Evolutionary conservation across 2,888 invertebrate genomes (phyloP), one percentile per base, ranked within the genome.

Genomic region (Megaustenia siamemsis): DNA sequence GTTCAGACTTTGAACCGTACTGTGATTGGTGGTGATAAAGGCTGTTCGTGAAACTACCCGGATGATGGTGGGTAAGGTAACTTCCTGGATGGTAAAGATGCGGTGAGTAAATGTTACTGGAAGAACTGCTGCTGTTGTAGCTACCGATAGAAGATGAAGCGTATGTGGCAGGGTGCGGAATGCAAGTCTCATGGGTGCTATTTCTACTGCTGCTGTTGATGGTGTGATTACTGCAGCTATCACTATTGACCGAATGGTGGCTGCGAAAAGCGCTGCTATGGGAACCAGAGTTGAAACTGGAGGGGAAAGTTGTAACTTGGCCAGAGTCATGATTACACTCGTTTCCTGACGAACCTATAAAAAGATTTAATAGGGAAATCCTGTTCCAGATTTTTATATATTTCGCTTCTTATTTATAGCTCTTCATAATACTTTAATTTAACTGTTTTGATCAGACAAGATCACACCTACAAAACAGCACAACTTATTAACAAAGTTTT

Each of bases 1-100:
- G 86, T 86, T 91, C 90, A 73, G 89, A 88, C 81, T 89, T 90
- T 85, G 88, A 89, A 63, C 88, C 86, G 84, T 91, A 90, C n/a
- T 89, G 87, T 40, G 88, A 85, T 28, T 87, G 85, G 69, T 89
- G 88, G 66, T 89, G 88, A 38, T 88, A 87, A 10, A 87, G 84
- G 38, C 63, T 68, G 53, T 69, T 43, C 8, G 68, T 68, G 56
- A 53, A 69, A 8, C 28, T 49, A n/a, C 71, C 81, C 49, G 77
- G 78, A 49, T 84, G 73, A 68, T 90, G 89, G 38, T 90, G 86
- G 40, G 89, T 83, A 83, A 90, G 91, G 66, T 89, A 89, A 87
- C 88, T 88, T 35, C 88, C 88, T 32, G 88, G 85, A 76, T 89
- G 89, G 40, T 86, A 80, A 56, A 84, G 53, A n/a, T 83, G 86